Percentiles rank a stretch among this genome's conserved stretches.
phyloP scores from a whole-genome alignment of 64 coral and sea anemone species.

The Astreopora myriophthalma region DNA sequence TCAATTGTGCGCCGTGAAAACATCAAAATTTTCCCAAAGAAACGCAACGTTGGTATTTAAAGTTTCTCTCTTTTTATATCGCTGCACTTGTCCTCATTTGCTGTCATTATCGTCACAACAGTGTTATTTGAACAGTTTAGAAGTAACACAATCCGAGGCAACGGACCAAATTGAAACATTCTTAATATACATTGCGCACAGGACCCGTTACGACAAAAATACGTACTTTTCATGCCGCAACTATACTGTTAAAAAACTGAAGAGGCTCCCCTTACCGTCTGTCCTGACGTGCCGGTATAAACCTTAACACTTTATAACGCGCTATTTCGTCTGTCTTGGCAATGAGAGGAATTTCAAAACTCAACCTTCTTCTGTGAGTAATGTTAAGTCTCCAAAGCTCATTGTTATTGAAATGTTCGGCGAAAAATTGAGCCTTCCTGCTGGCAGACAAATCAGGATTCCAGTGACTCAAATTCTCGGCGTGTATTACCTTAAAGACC shows the following conservation, averaged over 20 bases:
- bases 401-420: neutral
- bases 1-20: too few species aligned
- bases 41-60: too few species aligned
- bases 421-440: neutral
- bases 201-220: too few species aligned
- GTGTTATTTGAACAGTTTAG: too few species aligned
- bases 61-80: too few species aligned
- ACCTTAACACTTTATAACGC: neutral
- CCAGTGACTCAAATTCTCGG: neutral
- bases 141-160: too few species aligned
- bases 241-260: neutral
- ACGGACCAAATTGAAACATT: too few species aligned
- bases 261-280: neutral
- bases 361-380: neutral
- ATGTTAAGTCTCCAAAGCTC: neutral
- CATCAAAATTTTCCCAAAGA: too few species aligned
- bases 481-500: neutral
- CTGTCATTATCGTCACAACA: too few species aligned
- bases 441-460: neutral
- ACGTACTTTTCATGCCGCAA: neutral
- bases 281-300: neutral
- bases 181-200: too few species aligned
- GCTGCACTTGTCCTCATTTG: too few species aligned
- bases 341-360: neutral
- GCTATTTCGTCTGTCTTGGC: neutral